Percentiles rank a stretch among this genome's conserved stretches.
phyloP scores from a whole-genome alignment of 2,888 invertebrate species.

The Xylota segnis region DNA sequence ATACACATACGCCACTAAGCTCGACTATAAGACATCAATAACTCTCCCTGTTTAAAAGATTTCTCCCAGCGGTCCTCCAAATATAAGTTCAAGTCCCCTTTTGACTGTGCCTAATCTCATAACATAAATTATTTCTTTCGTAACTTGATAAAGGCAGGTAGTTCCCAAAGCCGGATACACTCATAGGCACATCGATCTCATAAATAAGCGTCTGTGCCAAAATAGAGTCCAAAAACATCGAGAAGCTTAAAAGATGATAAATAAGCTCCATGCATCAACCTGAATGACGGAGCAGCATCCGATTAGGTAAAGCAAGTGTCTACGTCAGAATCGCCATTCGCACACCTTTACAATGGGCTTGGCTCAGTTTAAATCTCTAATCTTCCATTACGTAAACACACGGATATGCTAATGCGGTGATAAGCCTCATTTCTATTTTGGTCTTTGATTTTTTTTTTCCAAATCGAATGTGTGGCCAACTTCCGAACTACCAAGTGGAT shows the following conservation, averaged over 20 bases:
- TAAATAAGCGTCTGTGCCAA: not conserved
- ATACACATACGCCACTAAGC: too few species aligned
- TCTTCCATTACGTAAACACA: not conserved
- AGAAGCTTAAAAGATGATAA: slow-evolving; percentile 12
- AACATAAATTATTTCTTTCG: not conserved
- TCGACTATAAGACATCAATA: not conserved
- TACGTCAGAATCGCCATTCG: slow-evolving; percentile 2
- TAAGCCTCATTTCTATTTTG: not conserved
- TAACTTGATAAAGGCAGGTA: not conserved
- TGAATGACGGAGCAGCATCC: not conserved
- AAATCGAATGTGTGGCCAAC: not conserved
- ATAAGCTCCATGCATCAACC: not conserved
- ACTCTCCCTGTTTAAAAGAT: not conserved
- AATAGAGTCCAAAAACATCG: slow-evolving; percentile 3
- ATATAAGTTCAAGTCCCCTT: not conserved
- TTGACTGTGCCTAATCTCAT: too few species aligned
- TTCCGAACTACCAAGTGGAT: not conserved
- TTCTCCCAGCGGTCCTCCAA: not conserved
- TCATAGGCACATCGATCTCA: not conserved
- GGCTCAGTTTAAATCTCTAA: not conserved
- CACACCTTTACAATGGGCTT: slow-evolving; percentile 6
- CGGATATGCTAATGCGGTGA: not conserved
- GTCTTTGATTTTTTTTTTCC: not conserved
- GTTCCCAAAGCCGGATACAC: slow-evolving; percentile 1
- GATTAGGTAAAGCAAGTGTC: not conserved